Percentiles rank a stretch among this genome's conserved stretches.
These are phyloP conservation scores for Melieria picta DNA, from an alignment of 2,888 invertebrate species.

Conservation along the genomic window DNA sequence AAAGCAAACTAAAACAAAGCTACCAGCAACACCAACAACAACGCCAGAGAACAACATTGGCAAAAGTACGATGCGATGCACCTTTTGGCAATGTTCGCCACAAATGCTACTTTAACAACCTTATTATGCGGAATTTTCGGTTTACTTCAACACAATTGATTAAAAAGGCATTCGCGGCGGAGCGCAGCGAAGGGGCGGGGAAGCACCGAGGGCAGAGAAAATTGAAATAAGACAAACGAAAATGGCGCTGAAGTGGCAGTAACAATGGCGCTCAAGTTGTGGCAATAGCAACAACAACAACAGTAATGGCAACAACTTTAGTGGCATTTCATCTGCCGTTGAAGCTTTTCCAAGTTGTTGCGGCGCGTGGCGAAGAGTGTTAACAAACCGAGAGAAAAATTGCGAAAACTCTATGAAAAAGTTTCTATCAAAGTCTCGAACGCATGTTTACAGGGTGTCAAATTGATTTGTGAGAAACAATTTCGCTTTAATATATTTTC, in stretches of 20 bases:
- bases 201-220: not conserved
- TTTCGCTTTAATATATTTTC: too few species aligned
- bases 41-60: not conserved
- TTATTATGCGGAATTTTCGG: slow-evolving; percentile 3
- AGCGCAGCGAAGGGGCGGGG: too few species aligned
- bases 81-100: not conserved
- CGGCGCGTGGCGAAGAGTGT: too few species aligned
- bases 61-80: too few species aligned
- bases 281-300: not conserved
- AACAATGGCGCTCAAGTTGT: not conserved
- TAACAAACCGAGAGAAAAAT: too few species aligned
- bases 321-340: too few species aligned
- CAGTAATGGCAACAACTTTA: not conserved
- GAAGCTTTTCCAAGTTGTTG: too few species aligned
- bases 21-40: not conserved
- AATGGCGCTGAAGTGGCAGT: not conserved
- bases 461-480: too few species aligned
- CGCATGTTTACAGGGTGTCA: too few species aligned
- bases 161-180: not conserved
- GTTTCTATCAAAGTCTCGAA: too few species aligned
- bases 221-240: not conserved
- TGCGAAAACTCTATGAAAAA: too few species aligned
- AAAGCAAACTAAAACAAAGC: not conserved
- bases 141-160: slow-evolving; percentile 6
- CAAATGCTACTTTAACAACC: not conserved